Evolutionary conservation across 2,888 invertebrate genomes (phyloP).

Genomic region (Clistopyga incitator): DNA sequence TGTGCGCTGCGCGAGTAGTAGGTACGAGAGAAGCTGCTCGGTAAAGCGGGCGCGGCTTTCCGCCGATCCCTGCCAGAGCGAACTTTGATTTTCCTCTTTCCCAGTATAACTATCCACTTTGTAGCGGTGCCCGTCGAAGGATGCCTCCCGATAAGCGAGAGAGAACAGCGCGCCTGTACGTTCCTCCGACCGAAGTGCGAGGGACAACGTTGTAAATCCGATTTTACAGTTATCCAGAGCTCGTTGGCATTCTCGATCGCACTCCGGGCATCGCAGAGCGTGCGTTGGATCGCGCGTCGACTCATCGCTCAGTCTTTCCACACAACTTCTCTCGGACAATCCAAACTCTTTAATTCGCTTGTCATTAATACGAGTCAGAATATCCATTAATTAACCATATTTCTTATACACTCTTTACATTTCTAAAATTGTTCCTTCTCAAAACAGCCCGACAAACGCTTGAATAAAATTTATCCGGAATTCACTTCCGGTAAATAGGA

Average conservation of each 20-base stretch:
- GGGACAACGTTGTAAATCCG: conserved; percentile 49
- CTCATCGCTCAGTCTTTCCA: neutral
- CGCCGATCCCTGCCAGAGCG: conserved; percentile 66
- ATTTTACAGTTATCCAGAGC: conserved; percentile 58
- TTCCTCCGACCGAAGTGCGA: neutral
- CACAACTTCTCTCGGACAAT: neutral
- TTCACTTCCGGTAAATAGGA: too few species aligned
- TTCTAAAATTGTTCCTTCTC: too few species aligned
- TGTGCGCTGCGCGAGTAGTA: conserved; percentile 13
- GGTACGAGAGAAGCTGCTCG: conserved; percentile 12
- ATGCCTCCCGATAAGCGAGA: conserved; percentile 5
- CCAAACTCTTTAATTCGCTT: neutral
- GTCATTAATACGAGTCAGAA: neutral
- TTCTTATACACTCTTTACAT: too few species aligned
- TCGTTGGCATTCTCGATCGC: conserved; percentile 56
- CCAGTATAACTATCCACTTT: conserved; percentile 22
- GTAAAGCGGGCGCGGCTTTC: conserved; percentile 59
- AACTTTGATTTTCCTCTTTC: conserved; percentile 55
- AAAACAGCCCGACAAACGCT: too few species aligned
- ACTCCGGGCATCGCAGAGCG: conserved; percentile 21
- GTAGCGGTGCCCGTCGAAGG: neutral
- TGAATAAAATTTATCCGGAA: too few species aligned
- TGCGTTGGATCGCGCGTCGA: conserved; percentile 14
- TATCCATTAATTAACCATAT: too few species aligned
- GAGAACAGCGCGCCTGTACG: neutral